A percentile compares a stretch with the other conserved stretches of the same genome.
These are phyloP conservation scores for Carduelis carduelis DNA, from an alignment of 2,797 vertebrate species.

Conservation along the genomic window DNA sequence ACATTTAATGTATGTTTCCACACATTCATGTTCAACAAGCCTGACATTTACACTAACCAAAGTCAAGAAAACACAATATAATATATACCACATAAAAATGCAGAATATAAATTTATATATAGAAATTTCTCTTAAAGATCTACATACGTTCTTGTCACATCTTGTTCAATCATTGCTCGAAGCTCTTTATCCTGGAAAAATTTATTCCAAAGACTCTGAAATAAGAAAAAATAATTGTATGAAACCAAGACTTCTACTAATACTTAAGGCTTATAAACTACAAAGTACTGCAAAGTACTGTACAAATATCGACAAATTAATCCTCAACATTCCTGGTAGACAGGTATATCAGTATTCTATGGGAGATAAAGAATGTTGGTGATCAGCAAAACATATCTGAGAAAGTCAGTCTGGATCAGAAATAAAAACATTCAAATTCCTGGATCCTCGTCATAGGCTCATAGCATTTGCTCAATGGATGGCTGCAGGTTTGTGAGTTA, in stretches of 20 bases:
- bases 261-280: not conserved
- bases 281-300: not conserved
- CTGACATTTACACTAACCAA: not conserved
- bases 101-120: not conserved
- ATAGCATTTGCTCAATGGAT: not conserved
- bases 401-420: not conserved
- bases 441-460: not conserved
- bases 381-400: not conserved
- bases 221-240: slow-evolving; percentile 53
- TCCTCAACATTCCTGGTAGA: not conserved
- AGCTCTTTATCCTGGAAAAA: slow-evolving; percentile 99
- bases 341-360: not conserved
- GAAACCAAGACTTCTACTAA: not conserved
- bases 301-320: slow-evolving; percentile 25
- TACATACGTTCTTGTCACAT: slow-evolving; percentile 94
- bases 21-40: not conserved
- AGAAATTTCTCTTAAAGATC: slow-evolving; percentile 11
- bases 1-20: slow-evolving; percentile 28
- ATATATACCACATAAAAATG: not conserved
- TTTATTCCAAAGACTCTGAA: slow-evolving; percentile 94
- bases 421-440: not conserved
- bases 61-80: not conserved
- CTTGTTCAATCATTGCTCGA: slow-evolving; percentile 95
- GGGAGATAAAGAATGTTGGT: not conserved
- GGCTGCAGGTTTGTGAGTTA: not conserved